phyloP scores from a whole-genome alignment of 2,113 vertebrate species.

The Oreotrochilus melanogaster region DNA sequence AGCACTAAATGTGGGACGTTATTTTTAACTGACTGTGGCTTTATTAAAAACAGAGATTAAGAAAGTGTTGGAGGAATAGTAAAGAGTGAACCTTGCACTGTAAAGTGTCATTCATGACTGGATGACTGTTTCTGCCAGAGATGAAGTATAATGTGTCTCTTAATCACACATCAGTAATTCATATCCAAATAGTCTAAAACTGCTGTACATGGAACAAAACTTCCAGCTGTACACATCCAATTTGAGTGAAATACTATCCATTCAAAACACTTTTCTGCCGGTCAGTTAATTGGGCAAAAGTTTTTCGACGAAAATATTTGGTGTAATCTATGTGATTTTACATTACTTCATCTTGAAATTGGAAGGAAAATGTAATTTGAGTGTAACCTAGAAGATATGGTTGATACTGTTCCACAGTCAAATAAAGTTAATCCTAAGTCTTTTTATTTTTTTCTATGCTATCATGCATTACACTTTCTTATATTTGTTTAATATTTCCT shows the following conservation, averaged over 20 bases:
- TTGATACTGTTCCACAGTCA: neutral
- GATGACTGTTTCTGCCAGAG: constrained; percentile 5
- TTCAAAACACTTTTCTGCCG: neutral
- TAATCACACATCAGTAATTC: neutral
- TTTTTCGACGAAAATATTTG: neutral
- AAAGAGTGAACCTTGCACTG: neutral
- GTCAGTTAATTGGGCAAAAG: neutral
- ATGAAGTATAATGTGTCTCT: neutral
- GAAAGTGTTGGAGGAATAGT: neutral
- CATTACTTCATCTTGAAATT: neutral
- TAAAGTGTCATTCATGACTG: neutral
- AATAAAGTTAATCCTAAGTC: neutral
- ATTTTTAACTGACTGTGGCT: constrained; percentile 16
- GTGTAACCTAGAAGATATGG: neutral
- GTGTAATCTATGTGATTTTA: neutral
- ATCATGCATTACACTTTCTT: neutral
- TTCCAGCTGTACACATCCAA: neutral
- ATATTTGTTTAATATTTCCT: neutral
- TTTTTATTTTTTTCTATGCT: neutral
- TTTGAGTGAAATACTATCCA: neutral
- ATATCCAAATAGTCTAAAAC: neutral
- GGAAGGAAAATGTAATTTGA: neutral
- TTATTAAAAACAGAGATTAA: constrained; percentile 24
- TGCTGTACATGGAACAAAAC: neutral
- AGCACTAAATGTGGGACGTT: neutral